Evolutionary conservation across 1,140 invertebrate genomes (phyloP), one percentile per base, ranked within the genome.

Genomic region (Zaprionus lachaisei): DNA sequence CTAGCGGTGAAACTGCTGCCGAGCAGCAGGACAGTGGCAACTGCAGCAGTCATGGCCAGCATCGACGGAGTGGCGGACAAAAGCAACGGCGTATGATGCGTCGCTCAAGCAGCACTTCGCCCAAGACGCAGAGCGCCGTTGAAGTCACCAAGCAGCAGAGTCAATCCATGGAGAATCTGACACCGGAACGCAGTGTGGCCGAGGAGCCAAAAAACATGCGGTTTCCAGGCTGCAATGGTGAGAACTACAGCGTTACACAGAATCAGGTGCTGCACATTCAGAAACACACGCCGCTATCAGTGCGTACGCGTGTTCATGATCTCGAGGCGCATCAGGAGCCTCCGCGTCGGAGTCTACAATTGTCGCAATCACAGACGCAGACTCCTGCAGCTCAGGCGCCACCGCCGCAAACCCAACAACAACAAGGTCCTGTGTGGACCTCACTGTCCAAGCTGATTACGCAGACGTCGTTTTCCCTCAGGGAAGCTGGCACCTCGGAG

Each of bases 221-320:
- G 65, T 96, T 97, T 95, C 96, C 96, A 0, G 97, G 96, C 84
- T 96, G 95, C 73, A 97, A 97, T 91, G 97, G 97, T 0, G 95
- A 96, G 79, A 96, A 96, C 38, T 98, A 98, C 92, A 97, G 96
- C 92, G 97, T 98, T 9, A 97, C 97, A 26, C 97, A 97, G 77
- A 98, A 98, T 91, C 96, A 97, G 94, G 97, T 97, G 70, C 95
- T 98, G 31, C 95, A 97, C 80, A 94, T 97, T 73, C 93, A 95
- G 92, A 93, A 94, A 81, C 92, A 94, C 89, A 89, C 90, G 51
- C 91, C 93, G 61, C 56, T 83, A 41, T 92, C 91, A 0, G 92
- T 92, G 54, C 87, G 91, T 24, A 92, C 90, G 37, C 80, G 89
- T 66, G 85, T 92, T 24, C 76, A 91, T 81, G 87, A 91, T 87